Evolutionary conservation across 2,113 vertebrate species (phyloP), one percentile per base, ranked within the genome.

Genomic region (Fukomys damarensis): DNA sequence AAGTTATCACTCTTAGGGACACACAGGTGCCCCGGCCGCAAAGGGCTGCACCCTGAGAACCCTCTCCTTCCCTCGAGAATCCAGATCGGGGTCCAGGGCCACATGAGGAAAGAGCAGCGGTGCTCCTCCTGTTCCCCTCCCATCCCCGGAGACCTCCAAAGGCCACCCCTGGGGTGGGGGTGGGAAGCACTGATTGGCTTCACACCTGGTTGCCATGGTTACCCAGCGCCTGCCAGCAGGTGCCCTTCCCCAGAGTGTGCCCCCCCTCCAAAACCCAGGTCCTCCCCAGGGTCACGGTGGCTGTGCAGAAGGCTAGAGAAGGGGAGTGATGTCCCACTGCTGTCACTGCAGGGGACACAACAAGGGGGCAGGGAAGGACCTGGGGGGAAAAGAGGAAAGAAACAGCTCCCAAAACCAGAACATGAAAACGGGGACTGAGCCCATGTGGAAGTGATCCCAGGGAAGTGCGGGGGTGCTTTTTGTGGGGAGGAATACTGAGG

Each of bases 131-230:
- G 22, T 66, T 80, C 82, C 88, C 1, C 38, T 41, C 41, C 86
- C 87, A 59, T 82, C 91, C 41, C 63, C 12, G 76, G 88, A 38
- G 65, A 72, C 85, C 80, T 59, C 59, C 65, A 82, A 94, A n/a
- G 24, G 58, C 82, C 61, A 96, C 77, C 84, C 70, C 88, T 85
- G 87, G 84, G 94, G 76, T 61, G 89, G 93, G 89, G 92, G 97
- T 20, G 95, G 68, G 90, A 85, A 84, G 61, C 93, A 19, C 97
- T 77, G 95, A 96, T 97, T 97, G 96, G 92, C 22, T 95, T 86
- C 84, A 87, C 87, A 97, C 86, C 97, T 94, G 95, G 89, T 98
- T 98, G 92, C 96, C 97, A 97, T 97, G 97, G 97, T 97, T 98
- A 97, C 97, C 82, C 92, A 91, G 88, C 91, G 93, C 96, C 91